Evolutionary conservation across 2,113 vertebrate species (phyloP).

Genomic region (Forbesichthys agassizii): DNA sequence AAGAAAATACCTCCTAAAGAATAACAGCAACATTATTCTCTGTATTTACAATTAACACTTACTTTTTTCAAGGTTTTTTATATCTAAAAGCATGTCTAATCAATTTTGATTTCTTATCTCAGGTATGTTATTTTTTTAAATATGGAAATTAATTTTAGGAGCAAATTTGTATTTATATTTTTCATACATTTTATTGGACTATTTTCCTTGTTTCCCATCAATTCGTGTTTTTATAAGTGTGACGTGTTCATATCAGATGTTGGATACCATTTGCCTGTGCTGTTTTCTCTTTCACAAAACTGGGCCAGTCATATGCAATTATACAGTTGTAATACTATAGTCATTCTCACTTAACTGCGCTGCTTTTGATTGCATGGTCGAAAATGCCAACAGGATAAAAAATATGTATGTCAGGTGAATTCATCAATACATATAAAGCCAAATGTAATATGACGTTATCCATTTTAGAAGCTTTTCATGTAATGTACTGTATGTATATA

Average conservation of each 20-base stretch:
- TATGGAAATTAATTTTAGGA: constrained; percentile 47
- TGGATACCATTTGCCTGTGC: constrained; percentile 66
- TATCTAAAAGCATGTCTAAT: constrained; percentile 58
- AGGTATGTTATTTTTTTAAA: constrained; percentile 64
- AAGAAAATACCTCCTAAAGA: constrained; percentile 56
- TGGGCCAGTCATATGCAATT: constrained; percentile 71
- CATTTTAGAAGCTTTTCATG: not conserved
- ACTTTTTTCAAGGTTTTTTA: constrained; percentile 40
- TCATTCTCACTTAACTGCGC: constrained; percentile 47
- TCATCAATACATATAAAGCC: constrained; percentile 15
- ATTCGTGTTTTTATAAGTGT: constrained; percentile 61
- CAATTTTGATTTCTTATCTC: constrained; percentile 61
- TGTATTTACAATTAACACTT: constrained; percentile 15
- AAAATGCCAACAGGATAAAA: constrained; percentile 30
- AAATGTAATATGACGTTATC: constrained; percentile 13
- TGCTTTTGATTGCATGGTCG: constrained; percentile 45
- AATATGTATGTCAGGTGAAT: constrained; percentile 31
- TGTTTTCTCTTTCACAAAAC: constrained; percentile 66
- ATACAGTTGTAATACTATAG: not conserved
- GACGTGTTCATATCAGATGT: constrained; percentile 65
- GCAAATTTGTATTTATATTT: constrained; percentile 64
- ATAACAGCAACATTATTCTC: constrained; percentile 35
- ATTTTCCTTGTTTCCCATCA: constrained; percentile 53
- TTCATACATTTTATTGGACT: constrained; percentile 59
- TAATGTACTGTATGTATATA: constrained; percentile 25